phyloP scores from a whole-genome alignment of 2,888 invertebrate species.

The Trachelus tabidus region DNA sequence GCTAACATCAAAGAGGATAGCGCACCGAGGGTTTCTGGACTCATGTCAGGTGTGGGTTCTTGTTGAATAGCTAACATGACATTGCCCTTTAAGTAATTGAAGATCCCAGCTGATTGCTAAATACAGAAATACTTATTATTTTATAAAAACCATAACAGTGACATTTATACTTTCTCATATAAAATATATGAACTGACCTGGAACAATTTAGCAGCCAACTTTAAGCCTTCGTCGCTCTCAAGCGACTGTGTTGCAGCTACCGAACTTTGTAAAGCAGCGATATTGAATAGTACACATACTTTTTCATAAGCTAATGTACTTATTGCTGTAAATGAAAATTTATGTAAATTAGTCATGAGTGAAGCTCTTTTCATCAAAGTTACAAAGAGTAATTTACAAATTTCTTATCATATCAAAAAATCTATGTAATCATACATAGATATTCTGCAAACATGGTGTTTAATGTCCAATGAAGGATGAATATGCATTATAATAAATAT shows the following conservation, averaged over 20 bases:
- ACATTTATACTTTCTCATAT: background rate
- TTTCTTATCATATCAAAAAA: no score
- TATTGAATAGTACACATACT: constrained; percentile 95
- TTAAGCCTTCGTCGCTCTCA: constrained; percentile 93
- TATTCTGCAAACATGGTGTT: no score
- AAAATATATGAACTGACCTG: constrained; percentile 72
- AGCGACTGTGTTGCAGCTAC: constrained; percentile 87
- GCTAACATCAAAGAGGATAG: constrained; percentile 93
- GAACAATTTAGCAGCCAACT: constrained; percentile 89
- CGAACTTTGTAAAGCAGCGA: constrained; percentile 91
- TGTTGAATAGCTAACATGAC: constrained; percentile 87
- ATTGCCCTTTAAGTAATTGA: constrained; percentile 83
- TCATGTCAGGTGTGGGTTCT: constrained; percentile 96
- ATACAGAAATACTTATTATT: constrained; percentile 34
- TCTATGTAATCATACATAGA: no score
- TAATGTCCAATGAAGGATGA: no score
- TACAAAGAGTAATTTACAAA: no score
- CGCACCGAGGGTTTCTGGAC: constrained; percentile 90
- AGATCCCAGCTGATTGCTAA: constrained; percentile 91
- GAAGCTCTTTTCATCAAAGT: no score
- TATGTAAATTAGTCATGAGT: background rate
- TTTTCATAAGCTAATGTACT: constrained; percentile 92
- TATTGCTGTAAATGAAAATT: constrained; percentile 73
- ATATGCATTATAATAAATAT: background rate
- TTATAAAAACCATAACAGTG: background rate